These are phyloP conservation scores for Alligator sinensis DNA, from an alignment of 2,113 vertebrate genomes.

Conservation along the genomic window DNA sequence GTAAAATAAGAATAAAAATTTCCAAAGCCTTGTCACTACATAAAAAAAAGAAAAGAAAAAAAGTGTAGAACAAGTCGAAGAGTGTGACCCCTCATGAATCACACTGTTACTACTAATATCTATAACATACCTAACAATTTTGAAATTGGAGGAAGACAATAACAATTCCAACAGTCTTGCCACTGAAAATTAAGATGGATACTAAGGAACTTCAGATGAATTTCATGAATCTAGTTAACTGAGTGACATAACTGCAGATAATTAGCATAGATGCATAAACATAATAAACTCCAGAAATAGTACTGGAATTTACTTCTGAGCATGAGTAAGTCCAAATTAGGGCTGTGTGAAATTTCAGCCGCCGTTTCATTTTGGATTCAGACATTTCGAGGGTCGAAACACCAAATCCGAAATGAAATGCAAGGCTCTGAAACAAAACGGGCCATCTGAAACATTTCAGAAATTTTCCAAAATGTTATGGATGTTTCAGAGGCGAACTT, in stretches of 20 bases:
- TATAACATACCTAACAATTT: fast-evolving
- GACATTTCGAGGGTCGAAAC: too few relatives aligned
- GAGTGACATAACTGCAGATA: background rate
- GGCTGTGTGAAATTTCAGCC: too few relatives aligned
- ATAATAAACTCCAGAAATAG: background rate
- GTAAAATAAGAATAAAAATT: background rate
- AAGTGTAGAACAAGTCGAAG: background rate
- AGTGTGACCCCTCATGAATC: background rate
- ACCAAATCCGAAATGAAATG: too few relatives aligned
- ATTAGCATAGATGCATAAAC: background rate
- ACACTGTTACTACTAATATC: background rate
- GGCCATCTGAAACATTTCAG: too few relatives aligned
- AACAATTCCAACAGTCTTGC: background rate
- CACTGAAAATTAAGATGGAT: background rate
- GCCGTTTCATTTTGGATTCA: too few relatives aligned
- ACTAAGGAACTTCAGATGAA: background rate
- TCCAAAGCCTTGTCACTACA: background rate
- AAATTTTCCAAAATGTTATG: too few relatives aligned
- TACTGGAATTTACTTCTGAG: background rate
- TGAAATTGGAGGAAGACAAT: background rate
- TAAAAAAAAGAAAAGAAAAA: background rate
- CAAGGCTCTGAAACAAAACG: too few relatives aligned
- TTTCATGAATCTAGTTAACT: background rate
- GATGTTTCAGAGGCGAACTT: too few relatives aligned
- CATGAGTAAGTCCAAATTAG: background rate